phyloP scores from a whole-genome alignment of 64 coral and sea anemone species.

The Stichodactyla mertensii region DNA sequence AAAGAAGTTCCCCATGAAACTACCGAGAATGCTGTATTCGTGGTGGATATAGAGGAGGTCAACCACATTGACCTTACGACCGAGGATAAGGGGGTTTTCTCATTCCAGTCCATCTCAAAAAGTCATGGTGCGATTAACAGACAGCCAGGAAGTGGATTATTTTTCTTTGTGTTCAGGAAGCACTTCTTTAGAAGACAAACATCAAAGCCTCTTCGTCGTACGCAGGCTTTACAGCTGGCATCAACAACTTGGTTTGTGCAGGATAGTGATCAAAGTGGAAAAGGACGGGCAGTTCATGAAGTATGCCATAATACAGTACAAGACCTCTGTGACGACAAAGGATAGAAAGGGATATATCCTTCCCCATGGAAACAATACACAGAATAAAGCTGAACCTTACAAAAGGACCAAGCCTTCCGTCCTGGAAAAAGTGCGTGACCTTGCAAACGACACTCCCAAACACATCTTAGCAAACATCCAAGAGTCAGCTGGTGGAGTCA shows the following conservation, averaged over 20 bases:
- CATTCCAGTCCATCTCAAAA: slow-evolving; percentile 30
- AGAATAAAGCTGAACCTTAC: slow-evolving; percentile 19
- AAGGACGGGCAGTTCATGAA: slow-evolving; percentile 5
- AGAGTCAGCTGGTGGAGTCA: background rate
- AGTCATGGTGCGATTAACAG: slow-evolving; percentile 14
- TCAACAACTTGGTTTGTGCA: slow-evolving; percentile 4
- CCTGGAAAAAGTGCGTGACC: slow-evolving; percentile 27
- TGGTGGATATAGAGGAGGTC: slow-evolving; percentile 12
- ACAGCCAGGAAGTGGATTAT: background rate
- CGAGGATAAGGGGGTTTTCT: slow-evolving; percentile 31
- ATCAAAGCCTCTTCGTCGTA: slow-evolving; percentile 17
- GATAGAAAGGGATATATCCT: background rate
- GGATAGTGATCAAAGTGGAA: slow-evolving; percentile 35
- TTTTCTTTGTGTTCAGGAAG: background rate
- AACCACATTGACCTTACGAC: slow-evolving; percentile 20
- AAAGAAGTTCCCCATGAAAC: slow-evolving; percentile 8
- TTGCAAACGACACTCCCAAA: slow-evolving; percentile 1
- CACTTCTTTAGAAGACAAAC: slow-evolving; percentile 13
- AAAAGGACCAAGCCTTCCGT: slow-evolving; percentile 20
- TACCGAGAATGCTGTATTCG: slow-evolving; percentile 38
- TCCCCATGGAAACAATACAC: slow-evolving; percentile 30
- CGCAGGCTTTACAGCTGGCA: slow-evolving; percentile 51
- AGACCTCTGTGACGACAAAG: background rate
- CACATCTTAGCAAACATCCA: background rate
- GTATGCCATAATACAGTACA: slow-evolving; percentile 49